A percentile compares a stretch with the other conserved stretches of the same genome.
phyloP scores from a whole-genome alignment of 2,888 invertebrate species.

The Epinotia demarniana region DNA sequence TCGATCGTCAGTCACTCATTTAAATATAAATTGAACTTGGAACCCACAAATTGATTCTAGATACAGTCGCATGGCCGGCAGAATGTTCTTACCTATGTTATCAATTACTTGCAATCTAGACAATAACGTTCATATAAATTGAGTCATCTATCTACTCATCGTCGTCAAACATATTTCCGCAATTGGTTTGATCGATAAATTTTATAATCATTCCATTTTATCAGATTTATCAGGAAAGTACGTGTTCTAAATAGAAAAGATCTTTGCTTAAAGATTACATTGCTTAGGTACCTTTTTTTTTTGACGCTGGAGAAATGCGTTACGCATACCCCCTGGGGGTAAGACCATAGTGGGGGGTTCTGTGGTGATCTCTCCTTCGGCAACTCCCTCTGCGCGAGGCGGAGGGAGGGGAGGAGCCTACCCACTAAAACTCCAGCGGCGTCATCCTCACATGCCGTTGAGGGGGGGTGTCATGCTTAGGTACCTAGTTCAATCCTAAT shows the following conservation, averaged over 20 bases:
- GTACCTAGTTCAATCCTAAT: no score
- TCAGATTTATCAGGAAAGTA: constrained; percentile 28
- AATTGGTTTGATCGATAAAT: constrained; percentile 29
- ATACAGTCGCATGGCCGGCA: constrained; percentile 35
- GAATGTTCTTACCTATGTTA: constrained; percentile 24
- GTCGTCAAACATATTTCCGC: constrained; percentile 37
- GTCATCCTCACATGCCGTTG: no score
- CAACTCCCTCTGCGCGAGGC: no score
- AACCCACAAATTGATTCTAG: constrained; percentile 30
- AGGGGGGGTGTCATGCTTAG: no score
- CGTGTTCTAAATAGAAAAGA: constrained; percentile 19
- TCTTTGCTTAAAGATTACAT: neutral
- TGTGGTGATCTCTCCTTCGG: no score
- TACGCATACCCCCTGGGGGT: no score
- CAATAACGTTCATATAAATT: constrained; percentile 36
- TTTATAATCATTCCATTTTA: constrained; percentile 27
- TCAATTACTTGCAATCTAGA: constrained; percentile 38
- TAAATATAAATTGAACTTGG: constrained; percentile 23
- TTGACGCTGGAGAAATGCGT: no score
- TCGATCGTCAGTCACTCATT: constrained; percentile 4
- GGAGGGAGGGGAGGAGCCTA: no score
- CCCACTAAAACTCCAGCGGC: no score
- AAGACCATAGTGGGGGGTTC: no score
- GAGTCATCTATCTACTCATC: constrained; percentile 35
- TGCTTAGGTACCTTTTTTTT: neutral